These are phyloP conservation scores for Panopea generosa DNA, from an alignment of 2,888 invertebrate genomes.

Conservation along the genomic window DNA sequence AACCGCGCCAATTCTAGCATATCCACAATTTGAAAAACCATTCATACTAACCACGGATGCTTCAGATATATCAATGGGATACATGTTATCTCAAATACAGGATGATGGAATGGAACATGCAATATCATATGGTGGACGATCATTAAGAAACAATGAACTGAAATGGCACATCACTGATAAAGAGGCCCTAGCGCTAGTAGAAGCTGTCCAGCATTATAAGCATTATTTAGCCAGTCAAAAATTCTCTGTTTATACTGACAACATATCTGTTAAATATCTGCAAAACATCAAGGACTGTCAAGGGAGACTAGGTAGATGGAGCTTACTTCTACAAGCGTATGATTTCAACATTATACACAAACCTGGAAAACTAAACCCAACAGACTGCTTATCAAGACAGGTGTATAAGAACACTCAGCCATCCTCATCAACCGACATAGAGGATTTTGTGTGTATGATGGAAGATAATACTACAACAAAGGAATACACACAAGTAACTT, in stretches of 20 bases:
- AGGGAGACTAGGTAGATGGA: conserved; percentile 45
- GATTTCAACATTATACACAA: conserved; percentile 9
- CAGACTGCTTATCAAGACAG: conserved; percentile 42
- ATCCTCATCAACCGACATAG: neutral
- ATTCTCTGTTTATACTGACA: conserved; percentile 60
- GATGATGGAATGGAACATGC: conserved; percentile 34
- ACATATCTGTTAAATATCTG: conserved; percentile 49
- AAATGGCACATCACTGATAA: conserved; percentile 55
- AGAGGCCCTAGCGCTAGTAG: conserved; percentile 58
- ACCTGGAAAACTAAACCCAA: conserved; percentile 37
- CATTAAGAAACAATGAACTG: conserved; percentile 31
- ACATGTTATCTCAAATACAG: conserved; percentile 33
- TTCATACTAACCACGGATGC: conserved; percentile 49
- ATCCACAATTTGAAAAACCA: conserved; percentile 41
- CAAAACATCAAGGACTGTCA: conserved; percentile 42
- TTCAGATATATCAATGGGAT: conserved; percentile 47
- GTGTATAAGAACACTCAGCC: neutral
- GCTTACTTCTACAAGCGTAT: conserved; percentile 34
- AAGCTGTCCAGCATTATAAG: conserved; percentile 50
- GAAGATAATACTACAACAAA: neutral
- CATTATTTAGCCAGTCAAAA: conserved; percentile 41
- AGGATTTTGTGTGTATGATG: neutral
- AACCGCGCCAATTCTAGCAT: conserved; percentile 40
- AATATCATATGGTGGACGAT: conserved; percentile 53
- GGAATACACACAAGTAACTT: neutral